Evolutionary conservation across 2,888 invertebrate genomes (phyloP).

Genomic region (Fissipunctia ypsillon): DNA sequence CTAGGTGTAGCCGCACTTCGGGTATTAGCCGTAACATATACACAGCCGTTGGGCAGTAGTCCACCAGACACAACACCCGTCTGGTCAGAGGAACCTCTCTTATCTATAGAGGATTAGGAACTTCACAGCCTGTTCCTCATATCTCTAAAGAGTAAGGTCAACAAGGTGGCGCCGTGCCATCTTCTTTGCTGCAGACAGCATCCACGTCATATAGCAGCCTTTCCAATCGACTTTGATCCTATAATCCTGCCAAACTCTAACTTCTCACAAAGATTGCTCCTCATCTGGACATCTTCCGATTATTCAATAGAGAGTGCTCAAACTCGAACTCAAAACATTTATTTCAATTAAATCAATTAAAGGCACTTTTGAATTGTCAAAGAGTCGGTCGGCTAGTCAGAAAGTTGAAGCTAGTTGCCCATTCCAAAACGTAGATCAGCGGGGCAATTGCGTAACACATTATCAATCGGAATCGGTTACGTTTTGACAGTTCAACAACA

Average conservation of each 20-base stretch:
- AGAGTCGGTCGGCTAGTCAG: too few relatives aligned
- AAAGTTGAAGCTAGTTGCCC: too few relatives aligned
- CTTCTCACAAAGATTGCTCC: conserved; percentile 34
- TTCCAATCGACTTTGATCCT: background rate
- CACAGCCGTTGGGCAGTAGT: background rate
- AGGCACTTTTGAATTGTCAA: too few relatives aligned
- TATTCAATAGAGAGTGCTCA: conserved; percentile 5
- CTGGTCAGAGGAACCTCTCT: background rate
- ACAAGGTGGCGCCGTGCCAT: background rate
- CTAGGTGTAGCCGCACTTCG: too few relatives aligned
- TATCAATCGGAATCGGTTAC: too few relatives aligned
- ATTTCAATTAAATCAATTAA: too few relatives aligned
- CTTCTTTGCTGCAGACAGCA: background rate
- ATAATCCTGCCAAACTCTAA: background rate
- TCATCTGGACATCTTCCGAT: conserved; percentile 34
- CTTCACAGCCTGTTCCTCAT: background rate
- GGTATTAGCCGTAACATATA: too few relatives aligned
- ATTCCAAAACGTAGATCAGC: too few relatives aligned
- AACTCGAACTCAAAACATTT: too few relatives aligned
- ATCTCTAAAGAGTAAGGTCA: background rate
- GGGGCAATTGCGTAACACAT: too few relatives aligned
- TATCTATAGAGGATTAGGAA: background rate
- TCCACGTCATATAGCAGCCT: background rate
- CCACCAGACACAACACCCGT: background rate
- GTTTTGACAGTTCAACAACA: too few relatives aligned